Percentiles rank a stretch among this genome's conserved stretches.
phyloP scores from a whole-genome alignment of 2,888 invertebrate genomes.

The Brachyopa scutellaris region DNA sequence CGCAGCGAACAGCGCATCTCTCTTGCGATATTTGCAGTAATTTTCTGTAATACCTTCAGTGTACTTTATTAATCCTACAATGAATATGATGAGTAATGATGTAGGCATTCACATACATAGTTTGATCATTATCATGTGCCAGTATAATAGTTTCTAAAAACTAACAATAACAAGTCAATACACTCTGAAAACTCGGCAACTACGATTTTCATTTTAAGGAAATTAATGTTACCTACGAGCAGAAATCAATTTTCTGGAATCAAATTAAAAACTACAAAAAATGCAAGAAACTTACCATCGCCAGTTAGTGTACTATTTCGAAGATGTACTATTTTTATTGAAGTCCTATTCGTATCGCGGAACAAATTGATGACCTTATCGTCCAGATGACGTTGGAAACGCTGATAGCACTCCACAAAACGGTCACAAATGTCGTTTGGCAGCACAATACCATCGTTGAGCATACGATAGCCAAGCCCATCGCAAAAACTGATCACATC shows the following conservation, averaged over 20 bases:
- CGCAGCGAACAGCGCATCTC: too few species aligned
- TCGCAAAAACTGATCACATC: conserved; percentile 78
- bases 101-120: neutral
- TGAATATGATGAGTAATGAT: neutral
- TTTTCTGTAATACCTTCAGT: neutral
- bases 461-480: conserved; percentile 77
- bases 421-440: conserved; percentile 88
- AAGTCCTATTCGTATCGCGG: conserved; percentile 86
- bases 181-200: neutral
- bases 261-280: neutral
- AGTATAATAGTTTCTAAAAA: neutral
- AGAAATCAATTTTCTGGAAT: neutral
- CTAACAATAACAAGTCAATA: conserved; percentile 26
- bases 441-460: conserved; percentile 85
- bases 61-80: neutral
- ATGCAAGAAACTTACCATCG: conserved; percentile 84
- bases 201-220: neutral
- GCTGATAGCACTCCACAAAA: conserved; percentile 81
- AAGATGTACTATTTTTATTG: conserved; percentile 87
- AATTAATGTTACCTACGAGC: neutral
- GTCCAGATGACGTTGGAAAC: conserved; percentile 83
- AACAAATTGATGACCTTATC: conserved; percentile 89
- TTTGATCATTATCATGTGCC: conserved; percentile 1
- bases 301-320: conserved; percentile 88
- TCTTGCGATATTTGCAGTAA: neutral